Conservation (phyloP, 2,797 vertebrate species). For the Melanotaenia trifasciata region DNA sequence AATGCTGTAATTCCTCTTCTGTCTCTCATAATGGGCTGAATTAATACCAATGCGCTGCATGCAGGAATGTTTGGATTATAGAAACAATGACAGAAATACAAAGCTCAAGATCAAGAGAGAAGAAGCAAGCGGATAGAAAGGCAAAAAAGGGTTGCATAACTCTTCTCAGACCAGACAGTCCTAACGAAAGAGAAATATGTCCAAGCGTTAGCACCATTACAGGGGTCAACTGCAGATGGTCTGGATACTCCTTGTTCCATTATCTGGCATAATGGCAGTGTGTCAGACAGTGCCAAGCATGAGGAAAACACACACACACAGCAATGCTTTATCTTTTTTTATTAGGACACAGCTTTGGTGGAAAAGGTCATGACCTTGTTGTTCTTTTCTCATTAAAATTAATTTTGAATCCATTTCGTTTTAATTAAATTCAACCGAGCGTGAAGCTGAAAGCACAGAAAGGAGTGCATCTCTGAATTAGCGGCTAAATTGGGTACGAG, state of each 20-base stretch:
- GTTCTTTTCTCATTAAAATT: background rate
- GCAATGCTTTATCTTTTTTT: conserved; percentile 21
- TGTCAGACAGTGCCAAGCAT: conserved; percentile 26
- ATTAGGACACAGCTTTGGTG: conserved; percentile 15
- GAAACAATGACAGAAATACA: conserved; percentile 38
- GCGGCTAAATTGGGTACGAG: background rate
- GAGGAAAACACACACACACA: conserved; percentile 30
- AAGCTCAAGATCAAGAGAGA: conserved; percentile 30
- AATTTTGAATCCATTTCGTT: conserved; percentile 18
- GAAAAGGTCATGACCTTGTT: conserved; percentile 19
- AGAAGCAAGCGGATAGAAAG: conserved; percentile 28
- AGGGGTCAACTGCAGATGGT: conserved; percentile 63
- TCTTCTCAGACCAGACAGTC: conserved; percentile 39
- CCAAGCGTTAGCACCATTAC: conserved; percentile 48
- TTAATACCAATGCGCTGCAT: conserved; percentile 74
- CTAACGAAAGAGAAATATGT: conserved; percentile 68
- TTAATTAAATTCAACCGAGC: conserved; percentile 8
- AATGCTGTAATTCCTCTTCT: conserved; percentile 83
- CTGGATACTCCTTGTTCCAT: conserved; percentile 47
- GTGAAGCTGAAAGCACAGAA: conserved; percentile 2
- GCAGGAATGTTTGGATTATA: conserved; percentile 71
- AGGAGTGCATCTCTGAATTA: background rate
- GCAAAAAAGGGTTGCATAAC: conserved; percentile 31
- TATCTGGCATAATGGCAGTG: conserved; percentile 33
- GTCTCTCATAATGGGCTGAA: conserved; percentile 82